Conservation (phyloP, 2,113 vertebrate species). For the Microcebus jonahi region DNA sequence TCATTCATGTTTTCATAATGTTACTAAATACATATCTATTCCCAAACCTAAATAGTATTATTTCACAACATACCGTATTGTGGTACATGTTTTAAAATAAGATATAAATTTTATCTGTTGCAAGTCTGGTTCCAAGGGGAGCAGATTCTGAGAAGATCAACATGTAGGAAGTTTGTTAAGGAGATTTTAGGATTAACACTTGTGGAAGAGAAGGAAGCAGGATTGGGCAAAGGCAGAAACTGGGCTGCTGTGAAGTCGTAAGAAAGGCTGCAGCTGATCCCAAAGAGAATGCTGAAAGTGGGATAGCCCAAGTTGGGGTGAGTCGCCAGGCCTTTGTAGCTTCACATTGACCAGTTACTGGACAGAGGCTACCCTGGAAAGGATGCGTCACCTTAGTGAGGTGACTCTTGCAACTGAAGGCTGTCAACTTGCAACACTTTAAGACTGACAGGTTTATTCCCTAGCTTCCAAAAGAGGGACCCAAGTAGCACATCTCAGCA, state of each 20-base stretch:
- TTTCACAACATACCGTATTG: not conserved
- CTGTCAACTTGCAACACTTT: not conserved
- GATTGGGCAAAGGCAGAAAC: not conserved
- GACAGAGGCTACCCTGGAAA: not conserved
- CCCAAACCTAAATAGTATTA: not conserved
- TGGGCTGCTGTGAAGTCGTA: not conserved
- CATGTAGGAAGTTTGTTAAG: not conserved
- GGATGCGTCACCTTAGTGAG: not conserved
- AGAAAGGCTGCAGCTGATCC: not conserved
- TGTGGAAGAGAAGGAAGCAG: not conserved
- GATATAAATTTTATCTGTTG: not conserved
- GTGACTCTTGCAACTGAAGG: not conserved
- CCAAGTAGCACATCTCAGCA: accelerated
- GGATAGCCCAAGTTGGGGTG: not conserved
- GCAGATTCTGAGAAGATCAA: not conserved
- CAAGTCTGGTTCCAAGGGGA: not conserved
- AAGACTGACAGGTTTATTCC: too few species aligned
- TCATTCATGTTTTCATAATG: not conserved
- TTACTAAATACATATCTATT: not conserved
- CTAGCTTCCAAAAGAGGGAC: too few species aligned
- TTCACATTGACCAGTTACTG: not conserved
- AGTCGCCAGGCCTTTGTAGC: not conserved
- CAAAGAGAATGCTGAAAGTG: not conserved
- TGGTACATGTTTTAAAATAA: not conserved
- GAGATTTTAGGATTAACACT: not conserved